These are phyloP conservation scores for Aplodontia rufa DNA, from an alignment of 2,113 vertebrate species.

Conservation along the genomic window DNA sequence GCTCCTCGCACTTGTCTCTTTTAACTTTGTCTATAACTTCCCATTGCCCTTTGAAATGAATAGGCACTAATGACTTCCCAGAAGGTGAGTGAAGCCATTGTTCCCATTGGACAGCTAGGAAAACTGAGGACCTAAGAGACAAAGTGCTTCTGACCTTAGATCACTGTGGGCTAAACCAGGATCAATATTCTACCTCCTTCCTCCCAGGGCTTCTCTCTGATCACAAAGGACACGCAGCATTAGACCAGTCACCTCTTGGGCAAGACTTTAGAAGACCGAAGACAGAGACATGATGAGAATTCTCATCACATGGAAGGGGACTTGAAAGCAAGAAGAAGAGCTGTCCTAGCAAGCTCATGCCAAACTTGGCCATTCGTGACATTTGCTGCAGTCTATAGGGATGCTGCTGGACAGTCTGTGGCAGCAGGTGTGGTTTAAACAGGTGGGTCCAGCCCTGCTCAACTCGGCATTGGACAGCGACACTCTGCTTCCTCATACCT, in stretches of 20 bases:
- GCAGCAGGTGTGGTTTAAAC: background rate
- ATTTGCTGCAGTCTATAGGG: background rate
- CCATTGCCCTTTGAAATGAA: background rate
- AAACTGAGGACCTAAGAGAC: background rate
- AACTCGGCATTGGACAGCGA: background rate
- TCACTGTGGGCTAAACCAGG: background rate
- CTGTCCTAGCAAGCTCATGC: background rate
- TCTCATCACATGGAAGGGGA: background rate
- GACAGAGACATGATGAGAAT: background rate
- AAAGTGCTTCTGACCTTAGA: background rate
- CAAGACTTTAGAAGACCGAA: background rate
- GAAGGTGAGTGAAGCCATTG: background rate
- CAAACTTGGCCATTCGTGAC: background rate
- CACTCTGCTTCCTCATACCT: background rate
- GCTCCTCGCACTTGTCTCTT: background rate
- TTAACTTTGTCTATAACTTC: background rate
- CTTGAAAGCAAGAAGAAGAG: background rate
- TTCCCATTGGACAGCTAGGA: background rate
- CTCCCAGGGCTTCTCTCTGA: background rate
- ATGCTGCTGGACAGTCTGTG: background rate
- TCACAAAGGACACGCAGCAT: background rate
- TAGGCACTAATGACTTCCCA: background rate
- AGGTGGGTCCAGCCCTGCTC: rapidly evolving
- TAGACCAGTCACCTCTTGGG: background rate
- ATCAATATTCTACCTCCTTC: background rate